These are phyloP conservation scores for Dichetophora obliterata DNA, from an alignment of 2,888 invertebrate species.

Conservation along the genomic window DNA sequence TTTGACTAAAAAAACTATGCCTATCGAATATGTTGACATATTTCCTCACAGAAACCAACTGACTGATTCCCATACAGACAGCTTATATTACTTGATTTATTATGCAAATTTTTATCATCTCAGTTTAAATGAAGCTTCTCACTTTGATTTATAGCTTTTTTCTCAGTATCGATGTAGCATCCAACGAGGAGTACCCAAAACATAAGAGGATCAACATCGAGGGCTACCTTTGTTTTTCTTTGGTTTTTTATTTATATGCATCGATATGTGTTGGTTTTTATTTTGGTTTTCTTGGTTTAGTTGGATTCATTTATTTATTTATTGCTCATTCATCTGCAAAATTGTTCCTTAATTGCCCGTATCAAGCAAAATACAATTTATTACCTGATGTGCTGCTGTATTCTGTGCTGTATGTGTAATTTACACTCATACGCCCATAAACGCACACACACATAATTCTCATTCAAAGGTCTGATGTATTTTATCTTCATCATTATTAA, in stretches of 20 bases:
- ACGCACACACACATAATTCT: background rate
- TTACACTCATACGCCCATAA: background rate
- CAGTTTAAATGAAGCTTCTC: conserved; percentile 22
- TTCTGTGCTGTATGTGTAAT: conserved; percentile 8
- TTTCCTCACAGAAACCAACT: background rate
- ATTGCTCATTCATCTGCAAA: conserved; percentile 68
- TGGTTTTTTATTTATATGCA: background rate
- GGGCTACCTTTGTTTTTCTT: background rate
- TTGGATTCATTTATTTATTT: conserved; percentile 52
- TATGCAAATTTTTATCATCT: conserved; percentile 55
- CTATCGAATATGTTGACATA: conserved; percentile 16
- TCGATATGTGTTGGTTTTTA: background rate
- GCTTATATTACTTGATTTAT: conserved; percentile 57
- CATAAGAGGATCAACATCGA: background rate
- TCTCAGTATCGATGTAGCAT: background rate
- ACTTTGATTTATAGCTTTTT: conserved; percentile 26
- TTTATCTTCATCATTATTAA: conserved; percentile 44
- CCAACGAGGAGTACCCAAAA: background rate
- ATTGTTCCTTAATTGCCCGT: conserved; percentile 68
- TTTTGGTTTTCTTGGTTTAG: background rate
- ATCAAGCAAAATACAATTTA: conserved; percentile 67
- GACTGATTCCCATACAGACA: conserved; percentile 23
- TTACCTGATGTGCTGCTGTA: conserved; percentile 61
- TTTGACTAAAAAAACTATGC: background rate
- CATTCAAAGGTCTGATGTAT: conserved; percentile 39